Evolutionary conservation across 2,113 vertebrate species (phyloP).

Genomic region (Chaetodon auriga): DNA sequence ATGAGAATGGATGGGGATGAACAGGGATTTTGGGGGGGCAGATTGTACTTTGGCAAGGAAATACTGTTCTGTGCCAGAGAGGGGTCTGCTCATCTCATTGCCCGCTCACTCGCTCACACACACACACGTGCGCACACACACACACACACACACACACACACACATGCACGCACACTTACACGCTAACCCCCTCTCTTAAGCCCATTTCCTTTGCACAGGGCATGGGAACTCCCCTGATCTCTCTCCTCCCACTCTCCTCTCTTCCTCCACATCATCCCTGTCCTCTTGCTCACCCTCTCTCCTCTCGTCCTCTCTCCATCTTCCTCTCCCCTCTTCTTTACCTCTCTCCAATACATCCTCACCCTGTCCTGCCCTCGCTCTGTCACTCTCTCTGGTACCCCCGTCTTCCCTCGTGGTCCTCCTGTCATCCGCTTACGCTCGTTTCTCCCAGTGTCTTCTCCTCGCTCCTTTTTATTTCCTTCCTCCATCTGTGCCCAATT

Average conservation of each 20-base stretch:
- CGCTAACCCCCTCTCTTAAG: conserved; percentile 77
- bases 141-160: conserved; percentile 23
- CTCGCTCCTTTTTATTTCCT: conserved; percentile 80
- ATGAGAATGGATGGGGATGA: conserved; percentile 65
- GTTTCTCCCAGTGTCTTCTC: conserved; percentile 66
- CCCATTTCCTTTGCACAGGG: conserved; percentile 86
- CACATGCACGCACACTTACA: conserved; percentile 53
- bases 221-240: conserved; percentile 86
- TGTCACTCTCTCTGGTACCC: conserved; percentile 64
- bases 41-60: conserved; percentile 76
- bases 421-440: conserved; percentile 38
- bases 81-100: conserved; percentile 81
- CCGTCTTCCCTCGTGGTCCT: conserved; percentile 9
- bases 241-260: conserved; percentile 75
- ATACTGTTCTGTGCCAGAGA: conserved; percentile 74
- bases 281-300: conserved; percentile 73
- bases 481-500: conserved; percentile 97
- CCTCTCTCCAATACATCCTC: conserved; percentile 64
- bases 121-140: conserved; percentile 14
- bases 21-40: conserved; percentile 46
- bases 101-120: conserved; percentile 59
- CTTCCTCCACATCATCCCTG: conserved; percentile 78
- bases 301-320: conserved; percentile 30
- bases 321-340: conserved; percentile 35
- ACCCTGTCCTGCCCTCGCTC: conserved; percentile 61